Evolutionary conservation across 2,797 vertebrate species (phyloP), one percentile per base, ranked within the genome.

Genomic region (Varecia variegata): DNA sequence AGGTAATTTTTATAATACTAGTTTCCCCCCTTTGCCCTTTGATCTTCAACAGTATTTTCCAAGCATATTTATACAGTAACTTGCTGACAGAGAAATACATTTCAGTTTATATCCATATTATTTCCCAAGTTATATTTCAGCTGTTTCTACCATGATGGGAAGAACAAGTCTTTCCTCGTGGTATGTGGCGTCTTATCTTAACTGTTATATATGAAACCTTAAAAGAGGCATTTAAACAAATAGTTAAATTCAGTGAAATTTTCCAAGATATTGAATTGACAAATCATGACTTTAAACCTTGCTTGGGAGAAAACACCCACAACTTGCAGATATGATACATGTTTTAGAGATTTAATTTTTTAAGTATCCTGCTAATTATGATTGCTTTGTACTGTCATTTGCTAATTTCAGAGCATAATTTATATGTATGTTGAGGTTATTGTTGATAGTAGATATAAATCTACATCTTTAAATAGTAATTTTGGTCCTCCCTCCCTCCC

Each of bases 201-300:
- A 85, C 73, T 45, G 1, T 80, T 90, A 65, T 82, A 20, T 80
- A 58, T 62, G 60, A 76, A 90, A 82, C 47, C n/a, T 43, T 52
- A 68, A 54, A 95, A 85, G 67, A 90, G 25, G 25, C 62, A 82
- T 43, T 8, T 83, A 82, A 82, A 90, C 47, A 32, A 25, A 56
- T n/a, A 71, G 30, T 45, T 76, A 71, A 91, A 60, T 85, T 92
- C 21, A 58, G 18, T 92, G 85, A 82, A 45, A 68, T 80, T 87
- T 87, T 86, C 56, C 30, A 47, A 60, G 88, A 25, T 80, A 60
- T 47, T 83, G 62, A 94, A 65, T 86, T 90, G 43, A 77, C 93
- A 92, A 92, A 71, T 56, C n/a, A 40, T 56, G 9, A 47, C 38
- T 73, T 92, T 82, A 73, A 82, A 58, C 18, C 20, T 58, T 94